phyloP scores from a whole-genome alignment of 1,140 invertebrate genomes.

The Goniozus legneri region DNA sequence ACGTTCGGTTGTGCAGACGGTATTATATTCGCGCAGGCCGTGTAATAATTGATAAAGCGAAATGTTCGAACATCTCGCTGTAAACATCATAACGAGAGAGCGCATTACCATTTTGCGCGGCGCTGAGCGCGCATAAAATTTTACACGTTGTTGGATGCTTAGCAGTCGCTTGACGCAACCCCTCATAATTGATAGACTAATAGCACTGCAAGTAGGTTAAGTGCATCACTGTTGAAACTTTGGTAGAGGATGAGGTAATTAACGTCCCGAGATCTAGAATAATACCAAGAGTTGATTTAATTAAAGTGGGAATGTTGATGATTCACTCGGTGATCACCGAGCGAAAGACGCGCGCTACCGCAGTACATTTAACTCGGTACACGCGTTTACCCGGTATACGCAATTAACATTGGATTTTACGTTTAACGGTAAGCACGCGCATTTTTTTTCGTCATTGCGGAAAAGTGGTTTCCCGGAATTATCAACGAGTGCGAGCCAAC shows the following conservation, averaged over 20 bases:
- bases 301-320: slow-evolving; percentile 15
- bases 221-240: slow-evolving; percentile 18
- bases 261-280: slow-evolving; percentile 7
- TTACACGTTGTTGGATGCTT: background rate
- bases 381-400: background rate
- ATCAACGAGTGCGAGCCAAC: no score
- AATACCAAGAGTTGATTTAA: slow-evolving; percentile 13
- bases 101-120: no score
- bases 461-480: no score
- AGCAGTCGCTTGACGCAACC: slow-evolving; percentile 11
- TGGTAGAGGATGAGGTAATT: slow-evolving; percentile 14
- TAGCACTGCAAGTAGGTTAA: slow-evolving; percentile 17
- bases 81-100: no score
- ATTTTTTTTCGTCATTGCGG: no score
- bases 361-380: background rate
- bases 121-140: slow-evolving; percentile 8
- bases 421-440: background rate
- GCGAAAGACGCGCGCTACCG: background rate
- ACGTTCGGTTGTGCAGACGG: no score
- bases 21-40: no score
- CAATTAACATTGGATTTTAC: background rate
- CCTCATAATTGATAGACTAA: slow-evolving; percentile 21
- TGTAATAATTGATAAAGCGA: no score
- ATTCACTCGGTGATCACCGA: background rate
- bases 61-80: no score